Conservation (phyloP, 1,140 invertebrate species). For the Orchestia grillus region DNA sequence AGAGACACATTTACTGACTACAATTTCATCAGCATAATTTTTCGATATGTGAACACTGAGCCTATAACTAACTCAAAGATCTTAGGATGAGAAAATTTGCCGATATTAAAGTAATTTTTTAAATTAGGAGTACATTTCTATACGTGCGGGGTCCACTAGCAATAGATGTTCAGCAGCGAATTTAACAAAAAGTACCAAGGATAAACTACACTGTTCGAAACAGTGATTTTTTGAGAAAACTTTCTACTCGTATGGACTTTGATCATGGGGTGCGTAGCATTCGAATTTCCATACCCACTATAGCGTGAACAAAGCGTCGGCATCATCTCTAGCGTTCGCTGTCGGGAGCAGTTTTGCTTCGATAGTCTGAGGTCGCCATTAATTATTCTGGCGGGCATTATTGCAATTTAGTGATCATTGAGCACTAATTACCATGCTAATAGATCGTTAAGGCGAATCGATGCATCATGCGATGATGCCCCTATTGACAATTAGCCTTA, state of each 20-base stretch:
- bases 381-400: constrained; percentile 50
- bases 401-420: constrained; percentile 56
- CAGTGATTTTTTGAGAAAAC: background rate
- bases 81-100: too few relatives aligned
- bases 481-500: constrained; percentile 53
- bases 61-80: too few relatives aligned
- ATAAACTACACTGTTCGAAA: background rate
- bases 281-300: background rate
- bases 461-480: constrained; percentile 54
- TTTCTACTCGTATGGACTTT: background rate
- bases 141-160: background rate
- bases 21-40: too few relatives aligned
- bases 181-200: background rate
- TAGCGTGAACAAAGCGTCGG: background rate
- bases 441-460: constrained; percentile 52
- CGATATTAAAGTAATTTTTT: too few relatives aligned
- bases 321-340: constrained; percentile 10
- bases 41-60: too few relatives aligned
- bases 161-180: background rate
- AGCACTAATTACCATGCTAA: constrained; percentile 51
- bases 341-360: background rate
- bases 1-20: too few relatives aligned
- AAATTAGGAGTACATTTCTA: background rate
- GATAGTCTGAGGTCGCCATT: constrained; percentile 45
- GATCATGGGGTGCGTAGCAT: background rate